Evolutionary conservation across 1,140 invertebrate genomes (phyloP).

Genomic region (Drosophila pallidifrons): DNA sequence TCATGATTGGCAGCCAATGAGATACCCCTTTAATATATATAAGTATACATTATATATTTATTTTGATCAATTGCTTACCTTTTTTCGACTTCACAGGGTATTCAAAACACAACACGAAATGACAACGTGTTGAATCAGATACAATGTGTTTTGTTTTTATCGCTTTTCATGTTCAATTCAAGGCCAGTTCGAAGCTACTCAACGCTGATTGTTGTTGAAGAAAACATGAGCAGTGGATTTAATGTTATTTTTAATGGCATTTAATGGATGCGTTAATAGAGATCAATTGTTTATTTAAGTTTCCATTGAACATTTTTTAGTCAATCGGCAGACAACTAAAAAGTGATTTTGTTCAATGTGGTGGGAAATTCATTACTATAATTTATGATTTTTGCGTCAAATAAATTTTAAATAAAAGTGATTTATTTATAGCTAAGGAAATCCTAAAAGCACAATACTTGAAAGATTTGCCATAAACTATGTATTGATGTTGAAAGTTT

Average conservation of each 20-base stretch:
- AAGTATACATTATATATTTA: not conserved
- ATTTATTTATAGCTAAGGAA: slow-evolving; percentile 34
- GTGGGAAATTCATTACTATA: not conserved
- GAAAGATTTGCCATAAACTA: slow-evolving; percentile 47
- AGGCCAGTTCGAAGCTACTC: slow-evolving; percentile 13
- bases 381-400: slow-evolving; percentile 39
- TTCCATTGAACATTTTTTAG: slow-evolving; percentile 7
- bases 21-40: slow-evolving; percentile 4
- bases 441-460: not conserved
- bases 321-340: slow-evolving; percentile 8
- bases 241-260: slow-evolving; percentile 45
- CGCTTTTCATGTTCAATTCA: slow-evolving; percentile 14
- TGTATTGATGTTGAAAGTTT: slow-evolving; percentile 39
- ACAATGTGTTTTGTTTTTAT: slow-evolving; percentile 7
- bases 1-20: not conserved
- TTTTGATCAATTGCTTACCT: not conserved
- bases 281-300: slow-evolving; percentile 29
- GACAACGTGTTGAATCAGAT: slow-evolving; percentile 5
- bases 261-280: slow-evolving; percentile 35
- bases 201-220: slow-evolving; percentile 29
- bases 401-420: slow-evolving; percentile 49
- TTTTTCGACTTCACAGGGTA: not conserved
- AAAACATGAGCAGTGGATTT: slow-evolving; percentile 17
- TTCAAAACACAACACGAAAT: not conserved
- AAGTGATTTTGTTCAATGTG: not conserved